Base-by-base conservation (phyloP, 2,797 vertebrate genomes). In the Esox lucius region DNA sequence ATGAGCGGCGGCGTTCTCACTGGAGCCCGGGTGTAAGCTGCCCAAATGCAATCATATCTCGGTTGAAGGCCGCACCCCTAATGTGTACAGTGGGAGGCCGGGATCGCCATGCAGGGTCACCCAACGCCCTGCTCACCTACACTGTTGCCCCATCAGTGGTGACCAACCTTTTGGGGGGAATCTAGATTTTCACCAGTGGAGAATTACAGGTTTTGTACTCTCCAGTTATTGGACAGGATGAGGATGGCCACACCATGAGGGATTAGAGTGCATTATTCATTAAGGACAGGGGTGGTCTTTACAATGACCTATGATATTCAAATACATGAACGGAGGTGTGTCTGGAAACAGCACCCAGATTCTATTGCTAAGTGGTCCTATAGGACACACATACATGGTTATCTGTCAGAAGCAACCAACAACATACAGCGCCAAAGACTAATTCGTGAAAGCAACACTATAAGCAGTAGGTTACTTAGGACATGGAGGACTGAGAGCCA, bases 31-130 rank as follows among this genome's bases (percentile, higher is more conserved):
- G 48, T 78, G 61, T 75, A 69, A 81, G 80, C 76, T 75, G 72
- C 69, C 75, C 28, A 70, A 77, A 71, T 56, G 72, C 75, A 75
- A 70, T 74, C 76, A 70, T 53, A 75, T 79, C 74, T 79, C 28
- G 72, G 66, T 49, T 31, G 70, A 39, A 33, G 65, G 61, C 28
- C 19, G 59, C 12, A 1, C 80, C 70, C 85, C 83, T 87, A 81
- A 87, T 88, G 87, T 89, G 86, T 86, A 85, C 70, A 11, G 72
- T 83, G 62, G 4, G 39, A 76, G 71, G 35, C n/a, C 69, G 65
- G 59, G 67, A 68, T 3, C 4, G 0, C 49, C 73, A 69, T 77
- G 48, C n/a, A 33, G 74, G 80, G 79, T 78, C 67, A 59, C 74
- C 12, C 16, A 15, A 39, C 46, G 4, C 17, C n/a, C 51, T n/a